phyloP scores from a whole-genome alignment of 1,140 invertebrate genomes.

The Pantala flavescens region DNA sequence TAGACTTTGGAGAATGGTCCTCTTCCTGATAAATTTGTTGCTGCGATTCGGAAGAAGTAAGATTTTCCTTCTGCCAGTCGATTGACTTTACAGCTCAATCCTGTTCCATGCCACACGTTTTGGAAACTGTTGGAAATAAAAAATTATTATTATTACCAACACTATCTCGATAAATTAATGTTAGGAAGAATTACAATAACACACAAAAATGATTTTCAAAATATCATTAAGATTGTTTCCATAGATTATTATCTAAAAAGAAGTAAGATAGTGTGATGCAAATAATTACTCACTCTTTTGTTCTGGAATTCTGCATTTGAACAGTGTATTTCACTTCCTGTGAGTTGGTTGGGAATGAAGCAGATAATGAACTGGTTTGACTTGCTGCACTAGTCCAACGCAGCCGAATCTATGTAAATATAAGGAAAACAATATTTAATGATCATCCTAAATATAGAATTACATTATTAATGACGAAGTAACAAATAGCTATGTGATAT shows the following conservation, averaged over 20 bases:
- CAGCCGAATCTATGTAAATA: neutral
- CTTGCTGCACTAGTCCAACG: neutral
- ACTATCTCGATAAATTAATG: no score
- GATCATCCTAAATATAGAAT: no score
- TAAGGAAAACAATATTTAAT: neutral
- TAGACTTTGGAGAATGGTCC: constrained; percentile 62
- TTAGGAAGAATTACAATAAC: no score
- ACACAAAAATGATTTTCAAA: no score
- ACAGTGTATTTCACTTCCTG: constrained; percentile 48
- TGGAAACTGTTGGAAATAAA: constrained; percentile 43
- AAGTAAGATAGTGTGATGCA: no score
- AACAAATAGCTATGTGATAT: no score
- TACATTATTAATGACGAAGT: no score
- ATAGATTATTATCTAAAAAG: no score
- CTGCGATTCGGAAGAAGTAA: constrained; percentile 73
- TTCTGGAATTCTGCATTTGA: constrained; percentile 58
- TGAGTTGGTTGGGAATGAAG: neutral
- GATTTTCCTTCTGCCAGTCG: constrained; percentile 64
- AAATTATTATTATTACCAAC: constrained; percentile 14
- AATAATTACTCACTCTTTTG: constrained; percentile 37
- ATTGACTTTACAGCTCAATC: constrained; percentile 63
- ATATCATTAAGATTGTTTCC: no score
- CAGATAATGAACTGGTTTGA: neutral
- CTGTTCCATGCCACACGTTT: constrained; percentile 64
- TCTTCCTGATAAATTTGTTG: constrained; percentile 69